Evolutionary conservation across 2,888 invertebrate genomes (phyloP).

Genomic region (Formica aserva): DNA sequence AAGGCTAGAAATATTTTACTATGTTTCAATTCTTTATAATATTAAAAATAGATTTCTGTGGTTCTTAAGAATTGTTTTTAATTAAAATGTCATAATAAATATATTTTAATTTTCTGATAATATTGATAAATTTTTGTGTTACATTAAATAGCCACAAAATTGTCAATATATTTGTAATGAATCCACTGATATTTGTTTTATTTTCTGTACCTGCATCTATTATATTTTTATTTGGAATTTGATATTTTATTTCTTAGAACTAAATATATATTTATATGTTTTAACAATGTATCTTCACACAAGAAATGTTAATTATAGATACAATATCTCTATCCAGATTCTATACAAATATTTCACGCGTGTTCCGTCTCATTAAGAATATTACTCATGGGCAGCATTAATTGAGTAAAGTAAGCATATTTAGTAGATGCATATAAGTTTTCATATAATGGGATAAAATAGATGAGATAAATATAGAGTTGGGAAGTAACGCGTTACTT

Average conservation of each 20-base stretch:
- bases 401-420: slow-evolving; percentile 64
- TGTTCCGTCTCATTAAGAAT: slow-evolving; percentile 6
- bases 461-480: slow-evolving; percentile 10
- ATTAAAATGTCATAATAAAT: neutral
- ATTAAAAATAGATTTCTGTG: neutral
- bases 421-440: slow-evolving; percentile 59
- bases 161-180: too few relatives aligned
- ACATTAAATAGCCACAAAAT: neutral
- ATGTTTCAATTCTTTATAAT: neutral
- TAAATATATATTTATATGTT: neutral
- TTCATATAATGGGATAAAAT: slow-evolving; percentile 33
- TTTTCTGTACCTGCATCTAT: too few relatives aligned
- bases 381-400: slow-evolving; percentile 48
- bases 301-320: slow-evolving; percentile 1
- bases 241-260: neutral
- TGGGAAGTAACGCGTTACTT: too few relatives aligned
- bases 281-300: neutral
- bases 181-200: too few relatives aligned
- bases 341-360: slow-evolving; percentile 29
- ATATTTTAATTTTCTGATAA: neutral
- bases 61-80: neutral
- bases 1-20: neutral
- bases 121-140: neutral
- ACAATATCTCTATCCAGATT: neutral
- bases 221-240: neutral